Evolutionary conservation across 2,113 vertebrate genomes (phyloP).

Genomic region (Odontesthes bonariensis): DNA sequence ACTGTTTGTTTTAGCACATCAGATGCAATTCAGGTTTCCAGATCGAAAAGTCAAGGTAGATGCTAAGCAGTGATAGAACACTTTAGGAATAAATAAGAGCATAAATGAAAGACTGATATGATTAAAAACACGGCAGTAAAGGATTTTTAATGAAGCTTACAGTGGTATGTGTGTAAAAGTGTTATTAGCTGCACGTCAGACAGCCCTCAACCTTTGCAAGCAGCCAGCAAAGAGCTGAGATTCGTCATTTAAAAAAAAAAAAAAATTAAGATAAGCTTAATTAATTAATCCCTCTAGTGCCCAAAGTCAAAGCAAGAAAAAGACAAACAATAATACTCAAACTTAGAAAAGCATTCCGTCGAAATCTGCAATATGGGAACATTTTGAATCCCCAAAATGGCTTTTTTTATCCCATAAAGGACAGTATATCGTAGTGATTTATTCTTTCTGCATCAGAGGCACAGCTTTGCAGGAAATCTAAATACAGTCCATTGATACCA

Average conservation of each 20-base stretch:
- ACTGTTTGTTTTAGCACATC: background rate
- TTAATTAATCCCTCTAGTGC: slow-evolving; percentile 5
- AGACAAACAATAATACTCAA: background rate
- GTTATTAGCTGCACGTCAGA: background rate
- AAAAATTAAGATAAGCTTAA: slow-evolving; percentile 10
- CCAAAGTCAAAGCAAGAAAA: slow-evolving; percentile 6
- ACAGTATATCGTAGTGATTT: slow-evolving; percentile 13
- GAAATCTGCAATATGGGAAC: background rate
- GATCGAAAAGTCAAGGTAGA: background rate
- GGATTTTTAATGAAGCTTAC: too few relatives aligned
- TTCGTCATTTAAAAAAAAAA: background rate
- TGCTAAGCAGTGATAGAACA: background rate
- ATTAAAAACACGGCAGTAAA: background rate
- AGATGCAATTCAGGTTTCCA: too few relatives aligned
- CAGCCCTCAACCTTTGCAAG: background rate
- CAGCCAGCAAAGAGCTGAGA: background rate
- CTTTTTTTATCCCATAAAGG: background rate
- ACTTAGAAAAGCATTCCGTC: background rate
- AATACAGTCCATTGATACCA: slow-evolving; percentile 28
- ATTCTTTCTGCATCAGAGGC: slow-evolving; percentile 3
- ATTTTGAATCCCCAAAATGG: background rate
- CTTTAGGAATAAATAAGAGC: too few relatives aligned
- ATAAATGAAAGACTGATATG: background rate
- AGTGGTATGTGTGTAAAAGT: too few relatives aligned
- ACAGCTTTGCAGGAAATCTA: slow-evolving; percentile 19